Evolutionary conservation across 2,113 vertebrate species (phyloP).

Genomic region (Columbina picui): DNA sequence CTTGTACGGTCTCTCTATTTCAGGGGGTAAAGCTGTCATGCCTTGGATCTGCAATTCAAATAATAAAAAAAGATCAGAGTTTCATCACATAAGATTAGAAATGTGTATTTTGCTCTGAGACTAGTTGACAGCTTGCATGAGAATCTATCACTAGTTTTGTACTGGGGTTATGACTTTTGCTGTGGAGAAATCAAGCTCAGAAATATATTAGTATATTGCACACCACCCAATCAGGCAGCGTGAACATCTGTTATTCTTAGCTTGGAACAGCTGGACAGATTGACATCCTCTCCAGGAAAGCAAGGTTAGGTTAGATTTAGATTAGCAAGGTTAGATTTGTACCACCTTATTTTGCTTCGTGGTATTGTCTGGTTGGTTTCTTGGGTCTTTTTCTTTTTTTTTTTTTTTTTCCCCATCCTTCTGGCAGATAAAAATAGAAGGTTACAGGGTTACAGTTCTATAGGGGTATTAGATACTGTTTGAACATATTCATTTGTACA

Average conservation of each 20-base stretch:
- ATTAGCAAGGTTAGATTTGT: not conserved
- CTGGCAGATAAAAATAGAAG: not conserved
- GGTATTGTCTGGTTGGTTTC: not conserved
- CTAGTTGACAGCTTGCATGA: not conserved
- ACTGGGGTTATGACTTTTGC: not conserved
- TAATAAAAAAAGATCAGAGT: not conserved
- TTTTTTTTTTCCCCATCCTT: not conserved
- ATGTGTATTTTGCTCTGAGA: not conserved
- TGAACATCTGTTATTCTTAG: not conserved
- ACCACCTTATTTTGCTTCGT: not conserved
- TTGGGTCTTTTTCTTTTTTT: not conserved
- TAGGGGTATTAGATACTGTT: not conserved
- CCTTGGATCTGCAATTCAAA: slow-evolving; percentile 78
- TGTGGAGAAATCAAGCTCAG: not conserved
- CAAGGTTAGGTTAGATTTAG: too few relatives aligned
- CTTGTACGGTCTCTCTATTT: slow-evolving; percentile 70
- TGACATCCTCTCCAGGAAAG: not conserved
- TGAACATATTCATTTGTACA: not conserved
- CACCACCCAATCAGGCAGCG: not conserved
- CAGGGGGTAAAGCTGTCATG: slow-evolving; percentile 78
- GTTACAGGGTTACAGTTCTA: not conserved
- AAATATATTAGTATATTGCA: not conserved
- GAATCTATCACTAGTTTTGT: not conserved
- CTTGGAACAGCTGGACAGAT: not conserved
- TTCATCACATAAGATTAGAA: not conserved